Base-by-base conservation (phyloP, 2,113 vertebrate species). In the Chloropsis cyanopogon region DNA sequence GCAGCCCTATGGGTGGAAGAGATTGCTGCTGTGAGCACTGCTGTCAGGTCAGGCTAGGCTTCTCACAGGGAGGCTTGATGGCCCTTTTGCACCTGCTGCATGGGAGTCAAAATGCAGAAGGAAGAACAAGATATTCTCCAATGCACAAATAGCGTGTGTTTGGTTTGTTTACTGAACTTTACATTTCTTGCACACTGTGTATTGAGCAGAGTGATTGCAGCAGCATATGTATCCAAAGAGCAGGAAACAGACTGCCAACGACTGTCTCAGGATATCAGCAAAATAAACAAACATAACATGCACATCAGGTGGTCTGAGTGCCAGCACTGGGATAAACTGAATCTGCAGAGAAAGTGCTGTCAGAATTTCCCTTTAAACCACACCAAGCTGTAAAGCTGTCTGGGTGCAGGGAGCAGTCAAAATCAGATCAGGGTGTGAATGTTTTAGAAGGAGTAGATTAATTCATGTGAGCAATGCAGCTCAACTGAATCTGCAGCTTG, bases 241-340 rank as follows among this genome's bases (percentile, higher is more conserved):
- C 69, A 86, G 70, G 73, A 72, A 94, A 85, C 84, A 93, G 71
- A 79, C 75, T 95, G 82, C 87, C 92, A 95, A 90, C 18, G 15
- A 90, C 75, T 47, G 91, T 88, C 82, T 57, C 76, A 47, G 88
- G 85, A 47, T 80, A 93, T 49, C 94, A 88, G 59, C 87, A 90
- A 90, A 90, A 93, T 37, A 88, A 95, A 83, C 93, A 95, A 88
- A 80, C 82, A 78, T 75, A 90, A 70, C 35, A 16, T 3, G 39
- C 79, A 81, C 85, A 88, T 90, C 90, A 95, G 93, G 94, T 92
- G 94, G 90, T 90, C 90, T 72, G 79, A 88, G 64, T 54, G 68
- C 88, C 91, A 78, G 68, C 8, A 3, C 52, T 29, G 20, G 79
- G 69, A 90, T 82, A 66, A 81, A 94, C 42, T 23, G 24, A 73